A percentile compares a stretch with the other conserved stretches of the same genome.
Evolutionary conservation across 2,888 invertebrate genomes (phyloP).

Genomic region (Crioceris asparagi): DNA sequence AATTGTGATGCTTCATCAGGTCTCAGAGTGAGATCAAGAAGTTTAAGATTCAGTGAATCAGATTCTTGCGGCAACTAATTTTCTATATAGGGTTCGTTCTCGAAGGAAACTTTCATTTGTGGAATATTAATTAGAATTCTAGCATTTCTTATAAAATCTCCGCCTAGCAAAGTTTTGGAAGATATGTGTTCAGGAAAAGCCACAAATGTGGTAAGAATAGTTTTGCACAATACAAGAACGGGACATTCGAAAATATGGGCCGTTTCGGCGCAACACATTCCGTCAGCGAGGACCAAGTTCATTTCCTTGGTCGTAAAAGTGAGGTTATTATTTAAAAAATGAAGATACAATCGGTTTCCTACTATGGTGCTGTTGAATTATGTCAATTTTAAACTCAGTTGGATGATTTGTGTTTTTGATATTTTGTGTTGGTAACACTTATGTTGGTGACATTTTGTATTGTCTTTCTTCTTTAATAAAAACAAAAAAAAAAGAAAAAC

Average conservation of each 20-base stretch:
- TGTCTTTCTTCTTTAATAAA: no score
- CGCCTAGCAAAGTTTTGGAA: constrained; percentile 11
- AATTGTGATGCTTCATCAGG: constrained; percentile 4
- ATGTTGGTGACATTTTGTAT: no score
- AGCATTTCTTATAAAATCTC: constrained; percentile 13
- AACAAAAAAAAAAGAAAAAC: no score
- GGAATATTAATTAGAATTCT: constrained; percentile 11
- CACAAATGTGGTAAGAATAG: constrained; percentile 12
- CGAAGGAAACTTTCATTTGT: constrained; percentile 4
- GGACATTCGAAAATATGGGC: constrained; percentile 7
- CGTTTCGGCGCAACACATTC: constrained; percentile 3
- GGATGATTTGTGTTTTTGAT: no score
- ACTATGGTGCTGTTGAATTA: no score
- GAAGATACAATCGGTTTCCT: constrained; percentile 6
- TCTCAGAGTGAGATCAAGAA: constrained; percentile 5
- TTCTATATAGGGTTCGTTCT: constrained; percentile 1
- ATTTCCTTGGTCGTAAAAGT: constrained; percentile 2
- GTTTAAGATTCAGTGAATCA: constrained; percentile 4
- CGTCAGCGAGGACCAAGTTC: constrained; percentile 13
- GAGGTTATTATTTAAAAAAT: constrained; percentile 5
- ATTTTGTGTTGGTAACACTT: no score
- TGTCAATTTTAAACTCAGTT: no score
- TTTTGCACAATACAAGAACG: constrained; percentile 7
- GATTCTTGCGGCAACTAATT: constrained; percentile 2
- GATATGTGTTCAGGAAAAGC: constrained; percentile 9